Percentiles rank a stretch among this genome's conserved stretches.
These are phyloP conservation scores for Sciurus vulgaris DNA, from an alignment of 2,797 vertebrate genomes.

Conservation along the genomic window DNA sequence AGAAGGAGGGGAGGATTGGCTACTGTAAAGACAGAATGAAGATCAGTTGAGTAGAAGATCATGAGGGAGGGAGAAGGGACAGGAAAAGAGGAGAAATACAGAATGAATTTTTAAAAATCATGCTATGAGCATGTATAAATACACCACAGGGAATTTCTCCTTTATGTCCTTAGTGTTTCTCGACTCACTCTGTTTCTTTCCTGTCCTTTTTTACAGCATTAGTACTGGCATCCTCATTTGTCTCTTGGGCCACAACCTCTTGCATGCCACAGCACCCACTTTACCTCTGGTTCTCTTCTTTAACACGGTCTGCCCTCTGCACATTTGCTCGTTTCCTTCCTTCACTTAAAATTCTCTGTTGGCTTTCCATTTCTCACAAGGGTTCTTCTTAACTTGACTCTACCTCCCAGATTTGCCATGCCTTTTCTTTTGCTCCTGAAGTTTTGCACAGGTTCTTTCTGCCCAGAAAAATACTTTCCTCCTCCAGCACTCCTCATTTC, in stretches of 20 bases:
- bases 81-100: too few species aligned
- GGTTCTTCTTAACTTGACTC: neutral
- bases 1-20: too few species aligned
- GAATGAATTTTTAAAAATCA: too few species aligned
- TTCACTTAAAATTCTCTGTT: neutral
- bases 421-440: neutral
- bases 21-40: too few species aligned
- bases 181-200: neutral
- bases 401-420: neutral
- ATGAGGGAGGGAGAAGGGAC: too few species aligned
- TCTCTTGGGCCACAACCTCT: neutral
- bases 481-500: neutral
- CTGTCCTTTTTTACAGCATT: neutral
- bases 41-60: too few species aligned
- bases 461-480: neutral
- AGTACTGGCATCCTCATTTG: neutral
- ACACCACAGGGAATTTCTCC: too few species aligned
- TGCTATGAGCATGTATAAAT: too few species aligned
- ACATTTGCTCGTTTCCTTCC: neutral
- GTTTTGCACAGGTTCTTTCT: neutral
- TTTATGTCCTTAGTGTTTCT: neutral
- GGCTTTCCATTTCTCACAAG: conserved; percentile 6
- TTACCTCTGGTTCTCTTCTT: neutral
- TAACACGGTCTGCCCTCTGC: neutral
- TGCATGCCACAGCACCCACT: neutral